Base-by-base conservation (phyloP, 2,797 vertebrate species). In the Eulemur albifrons region DNA sequence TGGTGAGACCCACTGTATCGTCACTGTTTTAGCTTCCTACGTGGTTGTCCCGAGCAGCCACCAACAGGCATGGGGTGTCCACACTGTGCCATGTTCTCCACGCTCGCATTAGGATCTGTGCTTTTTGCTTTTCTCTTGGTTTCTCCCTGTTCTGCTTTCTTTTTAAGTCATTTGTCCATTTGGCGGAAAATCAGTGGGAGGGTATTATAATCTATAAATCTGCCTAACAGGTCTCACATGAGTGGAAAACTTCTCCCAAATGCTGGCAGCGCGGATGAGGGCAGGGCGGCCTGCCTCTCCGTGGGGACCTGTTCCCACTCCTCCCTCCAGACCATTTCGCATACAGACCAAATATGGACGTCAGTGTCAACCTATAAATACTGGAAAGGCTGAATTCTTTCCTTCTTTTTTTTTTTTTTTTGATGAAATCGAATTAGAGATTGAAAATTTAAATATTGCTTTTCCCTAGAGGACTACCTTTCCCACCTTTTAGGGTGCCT, bases 11-110 rank as follows among this genome's bases (percentile, higher is more conserved):
- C 3, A 2, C 1, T 0, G 45, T 1, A 4, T 7, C 0, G 1
- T 77, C 65, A 1, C 1, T 3, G 9, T 4, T 57, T 38, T 50
- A 23, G 57, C 84, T 25, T 38, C 3, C 32, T 4, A 0, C 43
- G 11, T 0, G 12, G 25, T 7, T 5, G 7, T 7, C 17, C 4
- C 0, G 13, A 4, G 18, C 0, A 0, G 25, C 9, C 14, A 0
- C 25, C 30, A 0, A 2, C 1, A 0, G 43, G 76, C 11, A 7
- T 0, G 1, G 27, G 1, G 12, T 0, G 50, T 18, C 13, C 35
- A 0, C 0, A 0, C 27, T 0, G 0, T 0, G 0, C 65, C 38
- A 8, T 0, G 32, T 7, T 54, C 1, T 8, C 27, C 54, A 18
- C 18, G 0, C 8, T 38, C 14, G 25, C 0, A 0, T 38, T 50